Evolutionary conservation across 2,797 vertebrate species (phyloP), one percentile per base, ranked within the genome.

Genomic region (Morelia viridis): DNA sequence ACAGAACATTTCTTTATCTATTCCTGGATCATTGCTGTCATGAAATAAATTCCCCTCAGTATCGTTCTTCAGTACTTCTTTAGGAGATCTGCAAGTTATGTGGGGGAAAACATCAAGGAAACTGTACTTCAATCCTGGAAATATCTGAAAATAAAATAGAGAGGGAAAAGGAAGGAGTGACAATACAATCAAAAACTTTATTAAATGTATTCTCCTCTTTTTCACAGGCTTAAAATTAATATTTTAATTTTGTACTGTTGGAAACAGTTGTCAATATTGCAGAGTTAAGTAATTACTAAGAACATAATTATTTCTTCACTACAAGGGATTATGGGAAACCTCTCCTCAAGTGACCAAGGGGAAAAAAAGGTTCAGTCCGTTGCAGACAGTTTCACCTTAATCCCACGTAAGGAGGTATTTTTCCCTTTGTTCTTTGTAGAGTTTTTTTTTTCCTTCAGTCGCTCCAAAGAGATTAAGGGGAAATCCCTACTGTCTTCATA

Each of bases 91-190:
- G 94, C 99, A 99, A 1, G 95, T 98, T 94, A 99, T 97, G 94
- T 97, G 99, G 80, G 99, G 99, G 94, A 99, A 99, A 87, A 98
- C 93, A 22, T 99, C 98, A 57, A 98, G 96, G 92, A 99, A 98
- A 84, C 94, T 93, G 94, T 95, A 96, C 13, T 96, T 96, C 56
- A 95, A 91, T 2, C 85, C 88, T 0, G 4, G 93, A 85, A 96
- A 89, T 86, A 56, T 93, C 99, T 99, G 65, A 28, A 94, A 85
- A 84, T 60, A 1, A 89, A 80, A 19, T 41, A 76, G 28, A 85
- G 53, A 13, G 50, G 41, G n/a, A 76, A 58, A 50, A 65, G 41
- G 71, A 76, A 76, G 60, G 41, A 11, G 41, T 28, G 53, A 88
- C 61, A 88, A 46, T 71, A 57, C 5, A 53, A 71, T 57, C n/a